Conservation (phyloP, 2,797 vertebrate species). For the Megalops cyprinoides region DNA sequence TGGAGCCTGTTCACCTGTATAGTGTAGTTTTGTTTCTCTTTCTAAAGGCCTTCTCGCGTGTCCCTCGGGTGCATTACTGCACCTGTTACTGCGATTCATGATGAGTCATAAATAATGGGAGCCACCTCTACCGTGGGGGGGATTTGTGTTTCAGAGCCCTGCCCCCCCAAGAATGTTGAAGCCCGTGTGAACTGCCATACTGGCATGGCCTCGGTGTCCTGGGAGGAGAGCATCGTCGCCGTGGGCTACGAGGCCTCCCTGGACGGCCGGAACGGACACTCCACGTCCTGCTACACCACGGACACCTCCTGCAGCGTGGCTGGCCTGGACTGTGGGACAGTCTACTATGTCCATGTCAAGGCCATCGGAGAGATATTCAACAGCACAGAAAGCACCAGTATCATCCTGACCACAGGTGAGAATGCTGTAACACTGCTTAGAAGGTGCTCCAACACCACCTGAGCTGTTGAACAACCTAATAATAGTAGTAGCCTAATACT, state of each 20-base stretch:
- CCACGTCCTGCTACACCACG: constrained; percentile 58
- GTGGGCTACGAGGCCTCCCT: constrained; percentile 61
- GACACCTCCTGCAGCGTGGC: constrained; percentile 61
- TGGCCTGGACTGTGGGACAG: constrained; percentile 67
- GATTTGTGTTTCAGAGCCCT: constrained; percentile 69
- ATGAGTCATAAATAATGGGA: too few species aligned
- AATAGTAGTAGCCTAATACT: too few species aligned
- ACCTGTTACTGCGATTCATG: too few species aligned
- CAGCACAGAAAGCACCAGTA: constrained; percentile 57
- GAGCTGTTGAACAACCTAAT: background rate
- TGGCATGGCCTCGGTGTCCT: constrained; percentile 54
- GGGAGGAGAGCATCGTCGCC: constrained; percentile 70
- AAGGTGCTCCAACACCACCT: background rate
- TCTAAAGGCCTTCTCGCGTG: too few species aligned
- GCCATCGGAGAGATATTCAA: constrained; percentile 61
- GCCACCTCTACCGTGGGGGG: background rate
- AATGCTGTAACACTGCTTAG: background rate
- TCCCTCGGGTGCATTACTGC: background rate
- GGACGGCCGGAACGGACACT: constrained; percentile 60
- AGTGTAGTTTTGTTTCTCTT: too few species aligned
- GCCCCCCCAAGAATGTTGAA: constrained; percentile 67
- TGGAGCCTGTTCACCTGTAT: too few species aligned
- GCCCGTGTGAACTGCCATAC: constrained; percentile 50
- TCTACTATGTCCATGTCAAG: constrained; percentile 61
- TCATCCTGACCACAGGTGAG: constrained; percentile 68